Evolutionary conservation across 1,140 invertebrate species (phyloP), one percentile per base, ranked within the genome.

Genomic region (Drosophila rufa): DNA sequence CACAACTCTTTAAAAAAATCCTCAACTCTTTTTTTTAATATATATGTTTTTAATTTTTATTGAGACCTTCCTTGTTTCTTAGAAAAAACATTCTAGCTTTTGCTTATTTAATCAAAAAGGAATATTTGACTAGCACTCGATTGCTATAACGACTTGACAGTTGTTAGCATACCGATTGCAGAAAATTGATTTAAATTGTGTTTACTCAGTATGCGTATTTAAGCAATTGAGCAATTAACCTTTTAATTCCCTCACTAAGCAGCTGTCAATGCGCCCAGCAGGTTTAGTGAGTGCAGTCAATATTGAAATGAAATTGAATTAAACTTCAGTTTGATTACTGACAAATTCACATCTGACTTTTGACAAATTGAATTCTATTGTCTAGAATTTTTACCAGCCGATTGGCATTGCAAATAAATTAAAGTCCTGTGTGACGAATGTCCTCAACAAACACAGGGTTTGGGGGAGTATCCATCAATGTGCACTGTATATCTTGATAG

Each of bases 261-360:
- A 77, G 74, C 38, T 68, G 57, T 50, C 75, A 77, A 45, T 67
- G 38, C 14, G 62, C 46, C 40, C 38, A 45, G 22, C 48, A 53
- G 46, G 30, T 65, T 53, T 46, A 30, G 43, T 17, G 43, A 77
- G 50, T 68, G 30, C 27, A 40, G 61, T 77, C 75, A 68, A 55
- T 61, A 56, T 56, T 69, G 17, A 60, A 60, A 56, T 60, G 12
- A 22, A 77, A 77, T 61, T 77, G 38, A 77, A 77, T 77, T 68
- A 68, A 77, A 50, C 76, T 25, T 36, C 43, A 25, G 25, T 11
- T 51, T 55, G 53, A 77, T 59, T 36, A 19, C 42, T 46, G 51
- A 74, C 57, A 57, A 73, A 71, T 71, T 48, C 19, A 42, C 66
- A 71, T 71, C 71, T 58, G 43, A 48, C 68, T 58, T 42, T 68